Conservation (phyloP, 2,113 vertebrate genomes). For the Guaruba guarouba region DNA sequence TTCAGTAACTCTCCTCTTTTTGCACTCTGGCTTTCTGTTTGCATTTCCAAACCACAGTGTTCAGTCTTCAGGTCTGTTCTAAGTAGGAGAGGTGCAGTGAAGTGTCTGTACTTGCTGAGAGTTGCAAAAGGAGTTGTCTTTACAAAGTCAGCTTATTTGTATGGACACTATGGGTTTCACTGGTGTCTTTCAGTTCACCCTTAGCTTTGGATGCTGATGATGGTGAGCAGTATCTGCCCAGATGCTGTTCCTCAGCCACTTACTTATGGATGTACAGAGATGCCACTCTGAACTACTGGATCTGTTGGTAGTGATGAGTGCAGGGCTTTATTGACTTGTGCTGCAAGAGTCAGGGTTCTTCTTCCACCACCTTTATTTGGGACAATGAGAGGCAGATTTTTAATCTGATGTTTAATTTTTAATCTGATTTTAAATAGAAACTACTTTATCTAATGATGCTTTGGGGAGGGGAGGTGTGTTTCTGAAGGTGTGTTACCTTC, state of each 20-base stretch:
- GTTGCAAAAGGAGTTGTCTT: neutral
- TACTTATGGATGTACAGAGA: neutral
- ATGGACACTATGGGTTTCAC: neutral
- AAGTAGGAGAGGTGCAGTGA: neutral
- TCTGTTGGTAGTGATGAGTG: neutral
- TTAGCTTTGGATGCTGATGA: neutral
- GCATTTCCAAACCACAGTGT: neutral
- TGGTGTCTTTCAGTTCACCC: neutral
- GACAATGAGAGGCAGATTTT: neutral
- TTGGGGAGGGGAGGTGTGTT: neutral
- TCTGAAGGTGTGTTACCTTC: neutral
- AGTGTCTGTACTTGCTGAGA: neutral
- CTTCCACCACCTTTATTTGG: neutral
- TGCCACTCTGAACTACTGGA: neutral
- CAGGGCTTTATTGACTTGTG: neutral
- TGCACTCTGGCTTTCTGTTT: neutral
- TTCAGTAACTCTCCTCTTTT: neutral
- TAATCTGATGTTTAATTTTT: neutral
- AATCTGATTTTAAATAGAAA: neutral
- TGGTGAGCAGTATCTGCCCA: neutral
- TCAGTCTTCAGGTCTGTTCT: neutral
- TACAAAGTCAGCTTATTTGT: neutral
- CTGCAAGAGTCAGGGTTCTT: neutral
- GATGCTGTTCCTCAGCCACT: neutral
- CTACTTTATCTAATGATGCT: neutral